phyloP scores from a whole-genome alignment of 2,113 vertebrate species.

The Rhadina sibilatrix region DNA sequence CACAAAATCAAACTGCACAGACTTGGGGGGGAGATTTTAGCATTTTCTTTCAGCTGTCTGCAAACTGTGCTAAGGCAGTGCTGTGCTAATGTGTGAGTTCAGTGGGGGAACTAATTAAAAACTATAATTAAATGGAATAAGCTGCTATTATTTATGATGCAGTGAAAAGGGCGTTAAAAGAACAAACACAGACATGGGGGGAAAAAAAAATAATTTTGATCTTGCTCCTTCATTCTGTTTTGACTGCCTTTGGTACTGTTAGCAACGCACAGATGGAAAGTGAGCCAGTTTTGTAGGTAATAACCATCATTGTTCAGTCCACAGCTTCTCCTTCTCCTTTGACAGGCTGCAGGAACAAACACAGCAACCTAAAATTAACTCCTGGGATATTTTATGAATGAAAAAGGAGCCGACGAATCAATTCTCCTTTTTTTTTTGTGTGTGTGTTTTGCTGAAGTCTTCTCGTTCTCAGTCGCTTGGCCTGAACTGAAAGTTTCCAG shows the following conservation, averaged over 20 bases:
- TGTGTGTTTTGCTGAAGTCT: neutral
- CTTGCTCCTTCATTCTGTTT: neutral
- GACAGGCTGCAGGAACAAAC: neutral
- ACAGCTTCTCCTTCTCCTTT: neutral
- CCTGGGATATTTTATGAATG: neutral
- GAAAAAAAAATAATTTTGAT: neutral
- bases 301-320: neutral
- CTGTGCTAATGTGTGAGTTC: neutral
- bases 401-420: neutral
- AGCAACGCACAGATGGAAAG: neutral
- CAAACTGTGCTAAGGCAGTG: neutral
- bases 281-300: neutral
- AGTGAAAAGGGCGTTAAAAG: neutral
- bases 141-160: neutral
- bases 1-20: neutral
- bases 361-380: neutral
- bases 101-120: neutral
- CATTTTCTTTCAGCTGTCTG: neutral
- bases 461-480: neutral
- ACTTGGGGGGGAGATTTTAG: neutral
- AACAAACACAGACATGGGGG: neutral
- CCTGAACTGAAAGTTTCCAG: neutral
- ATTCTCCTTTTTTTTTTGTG: neutral
- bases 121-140: neutral
- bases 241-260: neutral